Conservation (phyloP, 2,113 vertebrate genomes). For the Grantiella picta region DNA sequence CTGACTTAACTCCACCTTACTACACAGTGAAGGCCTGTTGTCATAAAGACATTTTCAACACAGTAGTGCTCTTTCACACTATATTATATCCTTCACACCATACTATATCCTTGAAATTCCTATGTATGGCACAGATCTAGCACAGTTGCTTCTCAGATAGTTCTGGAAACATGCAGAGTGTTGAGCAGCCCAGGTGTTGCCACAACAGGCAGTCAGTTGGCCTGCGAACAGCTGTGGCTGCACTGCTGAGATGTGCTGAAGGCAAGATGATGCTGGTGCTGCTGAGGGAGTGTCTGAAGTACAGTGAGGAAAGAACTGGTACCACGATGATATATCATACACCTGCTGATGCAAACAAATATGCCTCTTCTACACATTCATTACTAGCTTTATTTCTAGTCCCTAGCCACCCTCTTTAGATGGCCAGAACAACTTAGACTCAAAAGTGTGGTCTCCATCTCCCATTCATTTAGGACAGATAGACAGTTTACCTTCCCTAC, state of each 20-base stretch:
- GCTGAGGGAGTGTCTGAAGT: neutral
- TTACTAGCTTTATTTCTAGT: neutral
- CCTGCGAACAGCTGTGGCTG: neutral
- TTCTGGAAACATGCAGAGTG: neutral
- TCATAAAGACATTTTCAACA: neutral
- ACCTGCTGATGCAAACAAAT: neutral
- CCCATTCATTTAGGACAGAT: neutral
- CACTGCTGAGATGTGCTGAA: neutral
- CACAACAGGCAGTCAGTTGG: neutral
- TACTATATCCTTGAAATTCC: neutral
- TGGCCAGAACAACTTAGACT: neutral
- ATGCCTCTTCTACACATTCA: rapidly evolving
- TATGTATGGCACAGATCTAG: neutral
- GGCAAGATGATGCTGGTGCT: neutral
- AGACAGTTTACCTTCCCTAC: neutral
- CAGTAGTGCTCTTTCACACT: neutral
- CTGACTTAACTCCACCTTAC: neutral
- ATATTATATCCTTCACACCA: no score
- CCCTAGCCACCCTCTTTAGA: neutral
- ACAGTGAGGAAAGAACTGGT: neutral
- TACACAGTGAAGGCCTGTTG: neutral
- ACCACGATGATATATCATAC: neutral
- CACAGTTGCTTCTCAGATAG: neutral
- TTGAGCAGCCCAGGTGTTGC: neutral
- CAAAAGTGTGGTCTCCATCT: neutral